Conservation (phyloP, 92 coral and sea anemone species). For the Siderastrea radians region DNA sequence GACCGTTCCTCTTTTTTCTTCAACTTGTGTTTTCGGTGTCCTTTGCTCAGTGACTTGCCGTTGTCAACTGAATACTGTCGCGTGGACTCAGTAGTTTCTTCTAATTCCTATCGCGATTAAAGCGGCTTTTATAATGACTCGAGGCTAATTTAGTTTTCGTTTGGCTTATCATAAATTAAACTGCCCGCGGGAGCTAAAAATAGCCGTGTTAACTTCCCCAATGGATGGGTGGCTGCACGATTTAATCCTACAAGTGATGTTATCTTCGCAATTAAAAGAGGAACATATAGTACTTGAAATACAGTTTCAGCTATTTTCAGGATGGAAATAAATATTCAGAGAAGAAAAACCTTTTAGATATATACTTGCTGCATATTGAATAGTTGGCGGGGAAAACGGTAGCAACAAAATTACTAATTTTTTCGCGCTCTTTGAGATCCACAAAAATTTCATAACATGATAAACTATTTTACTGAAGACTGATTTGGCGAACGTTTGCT, state of each 20-base stretch:
- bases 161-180: conserved; percentile 20
- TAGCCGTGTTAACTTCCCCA: conserved; percentile 17
- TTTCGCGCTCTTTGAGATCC: too few relatives aligned
- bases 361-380: too few relatives aligned
- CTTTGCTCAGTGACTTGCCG: neutral
- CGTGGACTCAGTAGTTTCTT: neutral
- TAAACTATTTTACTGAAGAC: too few relatives aligned
- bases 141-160: conserved; percentile 7
- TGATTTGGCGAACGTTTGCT: too few relatives aligned
- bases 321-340: neutral
- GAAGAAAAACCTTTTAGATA: too few relatives aligned
- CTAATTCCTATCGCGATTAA: neutral
- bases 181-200: conserved; percentile 35
- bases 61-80: neutral
- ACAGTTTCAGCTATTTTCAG: neutral
- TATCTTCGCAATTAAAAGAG: neutral
- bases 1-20: neutral
- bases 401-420: too few relatives aligned
- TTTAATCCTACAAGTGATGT: neutral
- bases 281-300: too few relatives aligned
- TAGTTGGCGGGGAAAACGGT: too few relatives aligned
- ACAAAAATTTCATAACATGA: too few relatives aligned
- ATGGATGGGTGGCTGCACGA: neutral
- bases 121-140: neutral
- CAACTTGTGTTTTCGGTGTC: neutral